Base-by-base conservation (phyloP, 1,140 invertebrate genomes). In the Drusus annulatus region DNA sequence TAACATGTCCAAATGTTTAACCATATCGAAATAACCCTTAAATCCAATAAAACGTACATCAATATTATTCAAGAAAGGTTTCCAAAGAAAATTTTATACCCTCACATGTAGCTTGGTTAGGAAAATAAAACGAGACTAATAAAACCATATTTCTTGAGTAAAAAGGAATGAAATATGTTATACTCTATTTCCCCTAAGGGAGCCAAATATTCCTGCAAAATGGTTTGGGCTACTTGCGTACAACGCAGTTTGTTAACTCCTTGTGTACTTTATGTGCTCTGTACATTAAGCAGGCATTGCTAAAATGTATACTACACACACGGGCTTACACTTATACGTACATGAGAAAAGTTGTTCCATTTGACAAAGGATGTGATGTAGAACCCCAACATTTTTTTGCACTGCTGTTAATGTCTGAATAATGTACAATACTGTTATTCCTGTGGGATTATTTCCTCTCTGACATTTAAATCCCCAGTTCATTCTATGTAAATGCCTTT, bases 181-280 rank as follows among this genome's bases (percentile, higher is more conserved):
- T 69, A 69, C 36, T 36, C 28, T 69, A 45, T 69, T 65, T 50
- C 36, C 31, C 65, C 31, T 69, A 69, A 69, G 65, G 65, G 36
- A 36, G 65, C 65, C 65, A 69, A 69, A 69, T 69, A 51, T 69
- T 69, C 36, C 31, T 69, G 45, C 36, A 69, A 69, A 69, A 69
- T 51, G 65, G 65, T 69, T 36, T 31, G 31, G 31, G 31, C 19
- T 69, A 50, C 36, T 69, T 50, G 65, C 65, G 62, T 16, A 65
- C 62, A 7, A 13, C 36, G 36, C 36, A 45, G 36, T 45, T 45
- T 45, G 36, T 45, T 45, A 45, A 13, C 36, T 45, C 36, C 36
- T 13, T 13, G 36, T 45, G 13, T 45, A 45, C 23, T 17, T 23
- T 17, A 56, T 21, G 54, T 21, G n/a, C 54, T 10, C 4, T 13